A percentile compares a stretch with the other conserved stretches of the same genome.
phyloP scores from a whole-genome alignment of 2,888 invertebrate species.

The Boloria selene region DNA sequence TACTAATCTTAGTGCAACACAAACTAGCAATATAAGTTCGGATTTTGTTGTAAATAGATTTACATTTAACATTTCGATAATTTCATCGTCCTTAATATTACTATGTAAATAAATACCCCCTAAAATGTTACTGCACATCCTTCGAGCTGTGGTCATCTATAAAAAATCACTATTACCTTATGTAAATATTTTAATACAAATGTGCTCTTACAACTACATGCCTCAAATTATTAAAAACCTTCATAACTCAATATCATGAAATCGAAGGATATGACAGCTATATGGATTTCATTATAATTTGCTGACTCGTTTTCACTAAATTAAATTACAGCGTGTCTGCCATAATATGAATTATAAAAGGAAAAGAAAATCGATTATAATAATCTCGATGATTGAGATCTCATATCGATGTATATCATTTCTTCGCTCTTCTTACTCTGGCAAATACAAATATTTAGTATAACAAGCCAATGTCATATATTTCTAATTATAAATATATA shows the following conservation, averaged over 20 bases:
- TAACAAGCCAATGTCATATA: constrained; percentile 7
- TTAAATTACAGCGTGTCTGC: no score
- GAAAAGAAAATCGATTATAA: no score
- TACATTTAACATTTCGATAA: constrained; percentile 40
- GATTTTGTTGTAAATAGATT: constrained; percentile 30
- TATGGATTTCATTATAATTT: constrained; percentile 24
- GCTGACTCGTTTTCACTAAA: constrained; percentile 1
- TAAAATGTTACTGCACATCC: constrained; percentile 34
- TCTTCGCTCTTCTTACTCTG: no score
- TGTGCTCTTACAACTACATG: constrained; percentile 22
- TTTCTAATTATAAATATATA: background rate
- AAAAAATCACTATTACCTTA: constrained; percentile 22
- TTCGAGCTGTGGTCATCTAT: constrained; percentile 22
- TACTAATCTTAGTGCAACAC: constrained; percentile 10
- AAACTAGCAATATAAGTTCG: constrained; percentile 3
- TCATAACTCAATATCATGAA: constrained; percentile 12
- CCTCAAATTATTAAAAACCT: constrained; percentile 10
- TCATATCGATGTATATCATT: background rate
- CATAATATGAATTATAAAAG: no score
- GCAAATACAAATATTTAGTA: background rate
- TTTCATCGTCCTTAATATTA: constrained; percentile 38
- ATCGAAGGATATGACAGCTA: constrained; percentile 31
- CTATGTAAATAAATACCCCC: constrained; percentile 63
- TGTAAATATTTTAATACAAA: constrained; percentile 14
- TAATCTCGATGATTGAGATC: no score